Conservation (phyloP, 2,888 invertebrate genomes). For the Willowsia nigromaculata region DNA sequence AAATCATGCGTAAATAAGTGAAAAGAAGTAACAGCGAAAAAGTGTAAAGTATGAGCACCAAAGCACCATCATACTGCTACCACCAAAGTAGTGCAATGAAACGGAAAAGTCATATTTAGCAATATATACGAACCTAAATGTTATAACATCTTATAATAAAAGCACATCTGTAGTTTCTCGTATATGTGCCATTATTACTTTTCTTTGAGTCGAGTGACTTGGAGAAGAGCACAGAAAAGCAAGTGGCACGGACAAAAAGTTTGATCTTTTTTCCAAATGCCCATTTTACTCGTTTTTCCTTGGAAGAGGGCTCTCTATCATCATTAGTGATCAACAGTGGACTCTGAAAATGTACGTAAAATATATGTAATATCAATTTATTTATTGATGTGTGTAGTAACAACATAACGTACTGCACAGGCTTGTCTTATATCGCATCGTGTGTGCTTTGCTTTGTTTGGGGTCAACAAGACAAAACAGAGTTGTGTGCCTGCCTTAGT, state of each 20-base stretch:
- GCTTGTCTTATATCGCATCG: not conserved
- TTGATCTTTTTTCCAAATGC: conserved; percentile 35
- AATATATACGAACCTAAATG: too few relatives aligned
- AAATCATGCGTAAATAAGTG: conserved; percentile 68
- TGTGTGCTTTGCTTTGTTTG: conserved; percentile 5
- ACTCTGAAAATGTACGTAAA: not conserved
- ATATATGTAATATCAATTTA: not conserved
- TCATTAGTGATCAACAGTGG: conserved; percentile 18
- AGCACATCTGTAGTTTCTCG: too few relatives aligned
- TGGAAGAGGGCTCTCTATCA: not conserved
- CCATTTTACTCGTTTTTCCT: not conserved
- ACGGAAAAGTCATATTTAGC: not conserved
- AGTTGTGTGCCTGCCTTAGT: not conserved
- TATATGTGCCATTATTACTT: conserved; percentile 4
- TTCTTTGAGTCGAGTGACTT: conserved; percentile 25
- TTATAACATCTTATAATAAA: not conserved
- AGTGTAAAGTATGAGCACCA: not conserved
- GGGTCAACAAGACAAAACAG: not conserved
- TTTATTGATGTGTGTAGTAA: not conserved
- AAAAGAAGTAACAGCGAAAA: conserved; percentile 7
- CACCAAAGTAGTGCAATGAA: not conserved
- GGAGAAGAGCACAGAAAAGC: not conserved
- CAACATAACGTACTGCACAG: not conserved
- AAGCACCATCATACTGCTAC: too few relatives aligned
- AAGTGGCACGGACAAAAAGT: conserved; percentile 14